phyloP scores from a whole-genome alignment of 2,888 invertebrate species.

The Alitta virens region DNA sequence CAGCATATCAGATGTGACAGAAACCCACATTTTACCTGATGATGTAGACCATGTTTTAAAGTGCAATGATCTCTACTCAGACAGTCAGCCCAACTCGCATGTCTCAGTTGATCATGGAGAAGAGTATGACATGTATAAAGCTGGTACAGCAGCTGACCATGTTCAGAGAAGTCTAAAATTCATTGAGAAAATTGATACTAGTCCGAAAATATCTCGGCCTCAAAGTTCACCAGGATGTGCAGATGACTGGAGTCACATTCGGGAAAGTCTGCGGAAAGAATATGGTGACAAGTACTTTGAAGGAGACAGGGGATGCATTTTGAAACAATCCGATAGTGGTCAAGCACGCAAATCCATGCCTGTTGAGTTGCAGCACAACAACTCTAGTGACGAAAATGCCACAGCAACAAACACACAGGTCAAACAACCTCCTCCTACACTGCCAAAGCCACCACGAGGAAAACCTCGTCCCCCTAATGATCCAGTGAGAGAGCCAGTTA shows the following conservation, averaged over 20 bases:
- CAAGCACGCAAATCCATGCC: no score
- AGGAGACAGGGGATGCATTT: conserved; percentile 12
- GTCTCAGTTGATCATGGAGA: neutral
- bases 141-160: conserved; percentile 9
- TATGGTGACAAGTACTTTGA: conserved; percentile 17
- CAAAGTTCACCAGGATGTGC: neutral
- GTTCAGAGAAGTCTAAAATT: conserved; percentile 8
- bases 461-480: no score
- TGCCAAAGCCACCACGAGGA: no score
- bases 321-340: neutral
- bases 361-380: no score
- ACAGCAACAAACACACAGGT: no score
- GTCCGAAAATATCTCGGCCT: conserved; percentile 9
- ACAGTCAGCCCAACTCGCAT: neutral
- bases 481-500: no score
- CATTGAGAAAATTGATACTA: conserved; percentile 4
- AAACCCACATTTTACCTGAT: no score
- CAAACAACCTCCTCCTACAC: no score
- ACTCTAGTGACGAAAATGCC: no score
- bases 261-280: conserved; percentile 11
- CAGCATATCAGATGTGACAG: no score
- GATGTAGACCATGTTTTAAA: no score
- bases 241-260: conserved; percentile 13
- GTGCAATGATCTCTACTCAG: neutral
- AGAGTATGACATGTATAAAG: conserved; percentile 2